phyloP scores from a whole-genome alignment of 2,797 vertebrate genomes.

The Salmo trutta region DNA sequence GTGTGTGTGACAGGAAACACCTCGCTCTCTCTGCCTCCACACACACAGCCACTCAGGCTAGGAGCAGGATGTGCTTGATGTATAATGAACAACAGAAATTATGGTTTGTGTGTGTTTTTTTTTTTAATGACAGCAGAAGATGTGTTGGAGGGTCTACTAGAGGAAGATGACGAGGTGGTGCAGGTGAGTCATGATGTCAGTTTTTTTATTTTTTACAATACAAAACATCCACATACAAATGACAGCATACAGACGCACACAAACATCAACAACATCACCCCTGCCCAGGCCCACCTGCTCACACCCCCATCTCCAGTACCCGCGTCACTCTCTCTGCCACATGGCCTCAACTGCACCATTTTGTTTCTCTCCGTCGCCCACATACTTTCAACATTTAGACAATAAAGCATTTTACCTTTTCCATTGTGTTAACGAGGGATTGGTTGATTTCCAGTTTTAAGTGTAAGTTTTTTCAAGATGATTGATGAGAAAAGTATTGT shows the following conservation, averaged over 20 bases:
- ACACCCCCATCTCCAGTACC: too few species aligned
- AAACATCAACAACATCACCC: neutral
- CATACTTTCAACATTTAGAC: too few species aligned
- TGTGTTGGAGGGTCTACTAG: slow-evolving; percentile 79
- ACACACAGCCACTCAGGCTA: neutral
- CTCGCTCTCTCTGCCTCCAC: neutral
- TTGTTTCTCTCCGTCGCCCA: too few species aligned
- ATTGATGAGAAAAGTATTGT: too few species aligned
- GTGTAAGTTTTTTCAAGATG: too few species aligned
- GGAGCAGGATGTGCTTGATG: neutral
- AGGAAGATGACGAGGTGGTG: slow-evolving; percentile 84
- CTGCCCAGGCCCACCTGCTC: too few species aligned
- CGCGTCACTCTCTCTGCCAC: too few species aligned
- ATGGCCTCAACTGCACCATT: neutral
- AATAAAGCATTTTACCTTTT: too few species aligned
- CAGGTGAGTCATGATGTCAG: slow-evolving; percentile 69
- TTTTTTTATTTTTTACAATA: neutral
- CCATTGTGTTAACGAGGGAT: too few species aligned
- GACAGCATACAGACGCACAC: too few species aligned
- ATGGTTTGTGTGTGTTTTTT: neutral
- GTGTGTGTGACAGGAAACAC: neutral
- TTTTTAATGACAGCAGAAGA: slow-evolving; percentile 62
- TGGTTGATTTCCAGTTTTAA: too few species aligned
- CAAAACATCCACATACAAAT: too few species aligned
- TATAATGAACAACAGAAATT: neutral